A percentile compares a stretch with the other conserved stretches of the same genome.
Conservation (phyloP, 2,888 invertebrate genomes). For the Apeira syringaria region DNA sequence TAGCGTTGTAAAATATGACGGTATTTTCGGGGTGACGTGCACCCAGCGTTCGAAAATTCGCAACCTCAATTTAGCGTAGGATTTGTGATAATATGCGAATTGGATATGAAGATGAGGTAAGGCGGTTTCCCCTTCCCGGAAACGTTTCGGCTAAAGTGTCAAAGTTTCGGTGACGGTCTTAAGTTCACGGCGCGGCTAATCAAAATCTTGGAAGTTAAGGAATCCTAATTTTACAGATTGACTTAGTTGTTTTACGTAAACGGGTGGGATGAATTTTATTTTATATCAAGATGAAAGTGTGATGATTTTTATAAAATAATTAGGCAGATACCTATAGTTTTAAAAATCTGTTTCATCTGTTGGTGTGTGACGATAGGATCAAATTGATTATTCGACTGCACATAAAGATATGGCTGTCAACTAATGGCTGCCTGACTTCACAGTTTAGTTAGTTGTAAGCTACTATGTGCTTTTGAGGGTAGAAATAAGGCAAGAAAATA, state of each 20-base stretch:
- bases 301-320: too few relatives aligned
- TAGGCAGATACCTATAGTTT: too few relatives aligned
- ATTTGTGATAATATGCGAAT: slow-evolving; percentile 67
- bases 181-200: slow-evolving; percentile 47
- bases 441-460: too few relatives aligned
- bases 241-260: slow-evolving; percentile 30
- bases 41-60: slow-evolving; percentile 52
- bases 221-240: slow-evolving; percentile 62
- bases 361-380: too few relatives aligned
- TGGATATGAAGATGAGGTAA: slow-evolving; percentile 58
- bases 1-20: slow-evolving; percentile 52
- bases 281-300: slow-evolving; percentile 1
- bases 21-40: slow-evolving; percentile 55
- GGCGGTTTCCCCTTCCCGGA: slow-evolving; percentile 40
- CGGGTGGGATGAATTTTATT: slow-evolving; percentile 9
- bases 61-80: slow-evolving; percentile 55
- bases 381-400: too few relatives aligned
- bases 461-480: too few relatives aligned
- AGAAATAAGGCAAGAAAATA: too few relatives aligned
- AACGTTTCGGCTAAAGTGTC: slow-evolving; percentile 52
- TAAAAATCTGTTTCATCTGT: too few relatives aligned
- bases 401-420: too few relatives aligned
- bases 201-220: slow-evolving; percentile 55
- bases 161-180: slow-evolving; percentile 65
- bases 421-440: too few relatives aligned